A percentile compares a stretch with the other conserved stretches of the same genome.
Conservation (phyloP, 2,888 invertebrate species). For the Clivina fossor region DNA sequence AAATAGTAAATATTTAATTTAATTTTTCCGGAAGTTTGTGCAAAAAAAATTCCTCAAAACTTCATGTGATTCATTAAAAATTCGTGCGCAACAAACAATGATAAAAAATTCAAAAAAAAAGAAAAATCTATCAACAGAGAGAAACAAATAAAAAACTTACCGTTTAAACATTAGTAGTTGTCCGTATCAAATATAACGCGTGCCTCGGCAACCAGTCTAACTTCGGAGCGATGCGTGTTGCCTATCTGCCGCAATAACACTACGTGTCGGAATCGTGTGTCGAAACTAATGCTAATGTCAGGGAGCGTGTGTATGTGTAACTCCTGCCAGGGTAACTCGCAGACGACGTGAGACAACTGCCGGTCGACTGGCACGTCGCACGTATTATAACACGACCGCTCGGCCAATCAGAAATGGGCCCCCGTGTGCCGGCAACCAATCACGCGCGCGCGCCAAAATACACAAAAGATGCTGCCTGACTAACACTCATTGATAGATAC, state of each 20-base stretch:
- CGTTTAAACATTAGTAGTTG: too few relatives aligned
- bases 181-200: too few relatives aligned
- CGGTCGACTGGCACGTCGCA: constrained; percentile 16
- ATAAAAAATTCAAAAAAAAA: too few relatives aligned
- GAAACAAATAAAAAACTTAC: too few relatives aligned
- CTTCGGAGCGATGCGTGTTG: constrained; percentile 5
- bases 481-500: constrained; percentile 17
- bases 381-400: constrained; percentile 18
- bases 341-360: constrained; percentile 14
- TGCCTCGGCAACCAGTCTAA: neutral
- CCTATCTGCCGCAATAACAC: neutral
- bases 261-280: neutral
- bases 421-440: constrained; percentile 10
- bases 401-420: constrained; percentile 9
- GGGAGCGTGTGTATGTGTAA: neutral
- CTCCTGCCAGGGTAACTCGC: neutral
- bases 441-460: constrained; percentile 19
- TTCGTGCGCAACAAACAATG: too few relatives aligned
- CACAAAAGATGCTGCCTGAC: too few relatives aligned
- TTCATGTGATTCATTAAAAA: too few relatives aligned
- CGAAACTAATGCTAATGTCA: neutral
- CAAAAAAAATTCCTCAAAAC: too few relatives aligned
- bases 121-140: too few relatives aligned
- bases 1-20: too few relatives aligned
- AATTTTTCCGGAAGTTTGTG: too few relatives aligned